A percentile compares a stretch with the other conserved stretches of the same genome.
Evolutionary conservation across 2,113 vertebrate species (phyloP).

Genomic region (Gallinago undulata): DNA sequence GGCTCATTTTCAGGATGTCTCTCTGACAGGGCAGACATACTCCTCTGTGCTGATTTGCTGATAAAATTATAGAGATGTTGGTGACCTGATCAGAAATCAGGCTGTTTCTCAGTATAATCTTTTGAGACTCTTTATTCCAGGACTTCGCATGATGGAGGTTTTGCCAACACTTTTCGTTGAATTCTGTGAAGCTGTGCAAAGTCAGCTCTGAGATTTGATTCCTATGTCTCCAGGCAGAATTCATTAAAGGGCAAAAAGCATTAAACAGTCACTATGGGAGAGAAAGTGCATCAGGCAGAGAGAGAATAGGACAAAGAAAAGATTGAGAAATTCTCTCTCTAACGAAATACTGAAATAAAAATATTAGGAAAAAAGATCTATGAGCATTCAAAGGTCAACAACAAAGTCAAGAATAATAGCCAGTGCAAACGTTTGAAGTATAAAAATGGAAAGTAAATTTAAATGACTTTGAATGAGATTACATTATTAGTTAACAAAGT

Average conservation of each 20-base stretch:
- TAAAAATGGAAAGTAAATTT: conserved; percentile 10
- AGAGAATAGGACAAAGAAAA: not conserved
- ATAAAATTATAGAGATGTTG: not conserved
- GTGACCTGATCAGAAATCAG: not conserved
- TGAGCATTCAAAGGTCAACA: not conserved
- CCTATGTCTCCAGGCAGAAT: not conserved
- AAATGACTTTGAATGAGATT: not conserved
- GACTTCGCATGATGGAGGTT: not conserved
- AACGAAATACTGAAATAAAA: not conserved
- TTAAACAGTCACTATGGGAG: not conserved
- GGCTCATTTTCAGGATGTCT: not conserved
- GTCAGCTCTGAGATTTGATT: not conserved
- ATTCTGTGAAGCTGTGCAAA: not conserved
- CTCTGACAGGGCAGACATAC: not conserved
- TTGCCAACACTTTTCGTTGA: not conserved
- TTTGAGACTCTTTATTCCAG: not conserved
- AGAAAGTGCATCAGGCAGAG: not conserved
- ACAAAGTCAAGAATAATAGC: not conserved
- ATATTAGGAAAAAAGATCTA: not conserved
- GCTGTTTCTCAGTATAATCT: not conserved
- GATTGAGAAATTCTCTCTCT: not conserved
- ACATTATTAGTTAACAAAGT: not conserved
- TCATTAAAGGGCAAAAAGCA: not conserved
- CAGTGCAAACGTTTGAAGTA: not conserved
- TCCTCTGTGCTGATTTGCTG: not conserved